A percentile compares a stretch with the other conserved stretches of the same genome.
Evolutionary conservation across 2,888 invertebrate species (phyloP).

Genomic region (Nephrotoma flavescens): DNA sequence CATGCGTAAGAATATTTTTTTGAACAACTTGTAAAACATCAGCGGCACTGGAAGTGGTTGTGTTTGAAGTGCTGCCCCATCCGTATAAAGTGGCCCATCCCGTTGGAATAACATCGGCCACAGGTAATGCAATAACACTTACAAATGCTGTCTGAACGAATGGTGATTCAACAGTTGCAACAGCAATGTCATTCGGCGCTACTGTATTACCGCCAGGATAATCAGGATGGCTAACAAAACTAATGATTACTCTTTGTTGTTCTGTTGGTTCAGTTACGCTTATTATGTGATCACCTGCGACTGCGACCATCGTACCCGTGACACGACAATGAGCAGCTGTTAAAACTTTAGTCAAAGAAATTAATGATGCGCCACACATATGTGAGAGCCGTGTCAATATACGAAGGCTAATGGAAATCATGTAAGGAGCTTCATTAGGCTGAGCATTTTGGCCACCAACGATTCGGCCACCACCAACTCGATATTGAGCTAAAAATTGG

Average conservation of each 20-base stretch:
- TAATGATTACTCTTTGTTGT: not conserved
- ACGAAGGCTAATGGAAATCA: not conserved
- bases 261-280: not conserved
- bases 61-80: not conserved
- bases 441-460: not conserved
- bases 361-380: not conserved
- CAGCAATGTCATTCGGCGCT: not conserved
- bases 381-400: not conserved
- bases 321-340: not conserved
- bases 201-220: not conserved
- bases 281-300: not conserved
- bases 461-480: not conserved
- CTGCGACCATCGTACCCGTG: not conserved
- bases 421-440: not conserved
- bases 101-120: not conserved
- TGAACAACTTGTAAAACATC: not conserved
- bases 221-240: not conserved
- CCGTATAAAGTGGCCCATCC: not conserved
- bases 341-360: not conserved
- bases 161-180: not conserved
- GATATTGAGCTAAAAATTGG: not conserved
- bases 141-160: not conserved
- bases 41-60: not conserved
- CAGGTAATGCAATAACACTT: not conserved
- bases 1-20: not conserved